Conservation (phyloP, 2,113 vertebrate species). For the Pelmatolapia mariae region DNA sequence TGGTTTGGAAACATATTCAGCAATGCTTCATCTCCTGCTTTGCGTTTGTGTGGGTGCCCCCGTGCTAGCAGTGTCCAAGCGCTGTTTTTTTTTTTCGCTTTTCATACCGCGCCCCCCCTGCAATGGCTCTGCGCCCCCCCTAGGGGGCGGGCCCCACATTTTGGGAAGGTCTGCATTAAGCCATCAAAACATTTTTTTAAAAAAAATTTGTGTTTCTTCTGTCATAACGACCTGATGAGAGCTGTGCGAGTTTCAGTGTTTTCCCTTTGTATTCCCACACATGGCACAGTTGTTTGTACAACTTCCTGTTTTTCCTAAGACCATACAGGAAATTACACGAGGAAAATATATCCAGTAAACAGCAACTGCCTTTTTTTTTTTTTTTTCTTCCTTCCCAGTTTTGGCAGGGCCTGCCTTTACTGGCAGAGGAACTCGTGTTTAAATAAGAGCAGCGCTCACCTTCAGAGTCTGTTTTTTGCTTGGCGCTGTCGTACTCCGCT, state of each 20-base stretch:
- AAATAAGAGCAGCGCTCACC: constrained; percentile 65
- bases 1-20: no score
- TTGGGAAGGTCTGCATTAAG: no score
- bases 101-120: no score
- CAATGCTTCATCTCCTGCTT: no score
- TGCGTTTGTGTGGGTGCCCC: no score
- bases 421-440: neutral
- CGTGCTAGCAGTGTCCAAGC: no score
- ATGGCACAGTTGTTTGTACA: constrained; percentile 11
- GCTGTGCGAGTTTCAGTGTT: neutral
- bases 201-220: neutral
- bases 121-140: no score
- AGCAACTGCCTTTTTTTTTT: neutral
- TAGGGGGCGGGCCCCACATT: no score
- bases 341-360: constrained; percentile 8
- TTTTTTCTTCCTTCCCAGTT: neutral
- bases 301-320: constrained; percentile 53
- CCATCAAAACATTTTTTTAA: neutral
- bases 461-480: constrained; percentile 94
- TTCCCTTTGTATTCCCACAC: constrained; percentile 12
- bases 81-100: no score
- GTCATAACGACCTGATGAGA: neutral
- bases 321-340: constrained; percentile 14
- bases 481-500: constrained; percentile 87
- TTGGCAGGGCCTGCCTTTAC: neutral